phyloP scores from a whole-genome alignment of 2,888 invertebrate genomes.

The Sylvicola cinctus region DNA sequence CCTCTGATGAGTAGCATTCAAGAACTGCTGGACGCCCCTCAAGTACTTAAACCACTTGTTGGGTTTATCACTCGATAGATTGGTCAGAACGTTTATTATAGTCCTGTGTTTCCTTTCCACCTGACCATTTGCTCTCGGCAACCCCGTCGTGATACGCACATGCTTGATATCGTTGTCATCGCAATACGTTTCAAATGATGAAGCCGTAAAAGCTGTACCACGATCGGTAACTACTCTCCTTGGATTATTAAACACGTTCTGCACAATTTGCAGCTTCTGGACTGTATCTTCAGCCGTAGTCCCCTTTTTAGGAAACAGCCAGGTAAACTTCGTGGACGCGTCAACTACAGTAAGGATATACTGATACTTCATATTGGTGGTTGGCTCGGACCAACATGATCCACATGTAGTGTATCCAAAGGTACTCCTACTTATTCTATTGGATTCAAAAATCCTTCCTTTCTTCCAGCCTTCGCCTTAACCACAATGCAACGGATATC shows the following conservation, averaged over 20 bases:
- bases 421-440: constrained; percentile 14
- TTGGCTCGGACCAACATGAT: constrained; percentile 15
- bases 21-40: too few species aligned
- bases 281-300: constrained; percentile 1
- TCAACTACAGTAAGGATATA: constrained; percentile 15
- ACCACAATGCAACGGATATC: too few species aligned
- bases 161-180: too few species aligned
- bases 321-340: constrained; percentile 14
- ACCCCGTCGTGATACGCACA: too few species aligned
- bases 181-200: too few species aligned
- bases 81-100: too few species aligned
- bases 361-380: constrained; percentile 13
- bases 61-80: too few species aligned
- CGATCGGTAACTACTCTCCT: constrained; percentile 8
- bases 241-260: constrained; percentile 8
- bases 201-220: constrained; percentile 9
- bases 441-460: constrained; percentile 12
- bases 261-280: constrained; percentile 3
- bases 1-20: too few species aligned
- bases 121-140: too few species aligned
- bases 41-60: too few species aligned
- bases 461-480: constrained; percentile 9
- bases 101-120: too few species aligned
- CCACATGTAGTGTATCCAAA: constrained; percentile 14
- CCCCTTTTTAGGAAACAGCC: constrained; percentile 5